These are phyloP conservation scores for Neodontobutis hainanensis DNA, from an alignment of 2,113 vertebrate genomes.

Conservation along the genomic window DNA sequence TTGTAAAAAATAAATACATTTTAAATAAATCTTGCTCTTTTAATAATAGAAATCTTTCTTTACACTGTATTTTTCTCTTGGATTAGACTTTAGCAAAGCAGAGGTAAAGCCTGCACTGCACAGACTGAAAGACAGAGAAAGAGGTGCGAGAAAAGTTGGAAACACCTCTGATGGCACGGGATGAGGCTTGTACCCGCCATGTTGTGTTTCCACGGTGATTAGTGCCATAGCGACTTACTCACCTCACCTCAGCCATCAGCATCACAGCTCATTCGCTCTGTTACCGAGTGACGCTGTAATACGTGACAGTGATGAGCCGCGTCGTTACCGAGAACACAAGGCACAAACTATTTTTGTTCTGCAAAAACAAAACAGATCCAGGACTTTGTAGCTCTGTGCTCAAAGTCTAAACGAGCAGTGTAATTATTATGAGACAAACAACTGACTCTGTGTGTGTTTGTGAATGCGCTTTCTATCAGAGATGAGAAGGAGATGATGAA, in stretches of 20 bases:
- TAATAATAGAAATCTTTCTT: no score
- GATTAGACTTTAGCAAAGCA: neutral
- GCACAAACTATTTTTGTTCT: slow-evolving; percentile 70
- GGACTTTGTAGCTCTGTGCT: slow-evolving; percentile 67
- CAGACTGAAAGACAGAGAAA: slow-evolving; percentile 2
- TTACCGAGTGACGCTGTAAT: slow-evolving; percentile 14
- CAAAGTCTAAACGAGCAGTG: slow-evolving; percentile 68
- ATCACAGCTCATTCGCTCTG: neutral
- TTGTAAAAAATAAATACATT: no score
- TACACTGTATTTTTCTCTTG: no score
- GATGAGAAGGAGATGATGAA: slow-evolving; percentile 68
- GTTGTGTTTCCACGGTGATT: slow-evolving; percentile 43
- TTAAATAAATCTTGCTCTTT: no score
- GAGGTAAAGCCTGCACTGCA: neutral
- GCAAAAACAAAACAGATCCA: slow-evolving; percentile 66
- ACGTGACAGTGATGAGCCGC: slow-evolving; percentile 56
- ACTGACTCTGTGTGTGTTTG: slow-evolving; percentile 23
- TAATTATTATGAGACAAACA: slow-evolving; percentile 73
- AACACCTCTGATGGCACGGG: slow-evolving; percentile 45
- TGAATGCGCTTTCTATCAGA: slow-evolving; percentile 52
- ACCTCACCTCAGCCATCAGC: slow-evolving; percentile 7
- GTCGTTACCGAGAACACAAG: slow-evolving; percentile 66
- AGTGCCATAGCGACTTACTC: slow-evolving; percentile 29
- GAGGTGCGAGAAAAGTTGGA: slow-evolving; percentile 40
- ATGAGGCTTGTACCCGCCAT: slow-evolving; percentile 27